Conservation (phyloP, 2,797 vertebrate genomes). For the Poeciliopsis paucimaculata region DNA sequence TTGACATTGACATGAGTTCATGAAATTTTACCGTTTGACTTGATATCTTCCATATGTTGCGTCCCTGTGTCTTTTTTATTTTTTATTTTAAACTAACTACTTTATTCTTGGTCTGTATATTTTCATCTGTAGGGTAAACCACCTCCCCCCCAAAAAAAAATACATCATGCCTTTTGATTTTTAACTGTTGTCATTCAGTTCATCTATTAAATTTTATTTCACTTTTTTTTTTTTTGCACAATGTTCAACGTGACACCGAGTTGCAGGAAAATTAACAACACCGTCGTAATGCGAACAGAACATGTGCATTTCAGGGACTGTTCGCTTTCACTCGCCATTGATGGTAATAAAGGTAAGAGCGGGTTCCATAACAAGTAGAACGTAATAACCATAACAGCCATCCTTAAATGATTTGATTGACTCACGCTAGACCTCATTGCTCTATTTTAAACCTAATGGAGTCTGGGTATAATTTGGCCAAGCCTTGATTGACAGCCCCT, state of each 20-base stretch:
- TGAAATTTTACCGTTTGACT: neutral
- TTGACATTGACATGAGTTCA: neutral
- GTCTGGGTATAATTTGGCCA: slow-evolving; percentile 86
- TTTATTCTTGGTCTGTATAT: neutral
- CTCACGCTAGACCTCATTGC: slow-evolving; percentile 79
- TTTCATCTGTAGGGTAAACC: no score
- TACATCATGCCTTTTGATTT: neutral
- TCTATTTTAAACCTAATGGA: slow-evolving; percentile 84
- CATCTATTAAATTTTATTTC: neutral
- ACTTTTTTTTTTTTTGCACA: slow-evolving; percentile 7
- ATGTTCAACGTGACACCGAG: slow-evolving; percentile 9
- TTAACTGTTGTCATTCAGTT: neutral
- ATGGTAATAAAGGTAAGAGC: slow-evolving; percentile 74
- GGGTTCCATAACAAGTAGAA: slow-evolving; percentile 75
- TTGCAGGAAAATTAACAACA: slow-evolving; percentile 29
- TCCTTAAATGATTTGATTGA: slow-evolving; percentile 83
- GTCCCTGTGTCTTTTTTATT: neutral
- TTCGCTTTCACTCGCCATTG: slow-evolving; percentile 41
- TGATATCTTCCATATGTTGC: neutral
- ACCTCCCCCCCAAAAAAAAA: no score
- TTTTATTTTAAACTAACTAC: neutral
- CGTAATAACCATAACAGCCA: slow-evolving; percentile 80
- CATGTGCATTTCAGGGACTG: slow-evolving; percentile 51
- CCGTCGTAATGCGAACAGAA: slow-evolving; percentile 45
- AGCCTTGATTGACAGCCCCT: slow-evolving; percentile 84